Conservation (phyloP, 2,797 vertebrate species). For the Buphagus erythrorhynchus region DNA sequence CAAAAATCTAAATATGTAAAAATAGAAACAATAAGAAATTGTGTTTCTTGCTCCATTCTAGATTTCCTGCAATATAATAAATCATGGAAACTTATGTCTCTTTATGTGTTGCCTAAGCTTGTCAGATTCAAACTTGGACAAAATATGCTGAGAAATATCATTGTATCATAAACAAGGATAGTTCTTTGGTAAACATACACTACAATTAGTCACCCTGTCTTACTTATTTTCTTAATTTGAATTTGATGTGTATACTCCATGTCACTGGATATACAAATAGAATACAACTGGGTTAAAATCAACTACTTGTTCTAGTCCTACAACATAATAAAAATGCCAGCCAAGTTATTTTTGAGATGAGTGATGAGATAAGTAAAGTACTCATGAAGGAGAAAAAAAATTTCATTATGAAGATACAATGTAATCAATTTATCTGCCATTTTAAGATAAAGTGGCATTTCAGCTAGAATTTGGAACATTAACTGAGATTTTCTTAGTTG, state of each 20-base stretch:
- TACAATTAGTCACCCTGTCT: not conserved
- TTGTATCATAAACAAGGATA: not conserved
- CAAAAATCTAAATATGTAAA: not conserved
- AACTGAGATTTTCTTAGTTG: not conserved
- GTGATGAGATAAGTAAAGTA: not conserved
- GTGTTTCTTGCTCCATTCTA: not conserved
- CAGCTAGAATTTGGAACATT: not conserved
- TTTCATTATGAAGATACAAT: not conserved
- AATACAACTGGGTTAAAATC: not conserved
- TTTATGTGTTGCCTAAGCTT: not conserved
- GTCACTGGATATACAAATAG: not conserved
- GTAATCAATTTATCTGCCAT: not conserved
- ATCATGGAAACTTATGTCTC: not conserved
- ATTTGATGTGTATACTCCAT: not conserved
- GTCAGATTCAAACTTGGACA: not conserved
- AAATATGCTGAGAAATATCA: not conserved
- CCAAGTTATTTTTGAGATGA: not conserved
- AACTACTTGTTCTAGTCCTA: not conserved
- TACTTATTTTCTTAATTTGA: not conserved
- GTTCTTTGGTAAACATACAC: not conserved
- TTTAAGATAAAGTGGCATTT: not conserved
- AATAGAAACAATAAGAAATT: not conserved
- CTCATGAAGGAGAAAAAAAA: not conserved
- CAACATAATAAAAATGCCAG: not conserved
- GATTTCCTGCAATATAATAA: not conserved